Evolutionary conservation across 2,888 invertebrate genomes (phyloP), one percentile per base, ranked within the genome.

Genomic region (Dryocosmus kuriphilus): DNA sequence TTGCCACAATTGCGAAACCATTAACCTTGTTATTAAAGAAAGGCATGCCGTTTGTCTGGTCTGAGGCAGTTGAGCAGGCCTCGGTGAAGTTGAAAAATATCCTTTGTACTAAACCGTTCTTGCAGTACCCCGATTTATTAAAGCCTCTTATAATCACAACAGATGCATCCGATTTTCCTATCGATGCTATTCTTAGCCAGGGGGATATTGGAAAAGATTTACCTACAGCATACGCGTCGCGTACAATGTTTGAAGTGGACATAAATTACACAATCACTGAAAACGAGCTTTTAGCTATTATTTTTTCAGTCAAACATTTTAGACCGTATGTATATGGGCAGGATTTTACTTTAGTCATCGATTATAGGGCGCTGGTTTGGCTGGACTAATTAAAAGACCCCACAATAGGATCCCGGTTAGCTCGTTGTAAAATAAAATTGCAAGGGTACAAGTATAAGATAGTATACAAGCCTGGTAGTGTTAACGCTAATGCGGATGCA

Each of bases 371-470:
- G 16, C 24, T 77, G 14, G 19, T 57, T 14, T 77, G 77, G 77
- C 65, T 77, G 1, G 11, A 1, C 55, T 19, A 65, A 16, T 35
- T 74, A 5, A 51, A 55, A 65, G n/a, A n/a, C n/a, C 87, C 87
- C 2, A 83, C 83, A 19, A 46, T 46, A 1, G 46, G 51, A 6
- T 85, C 85, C 5, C 80, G 85, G 51, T 57, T 89, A 71, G 78
- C 84, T 7, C 73, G 86, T 32, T 90, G 87, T 88, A 60, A 85
- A 14, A 74, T 89, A 7, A 80, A 82, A 77, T 67, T 88, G 5
- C 84, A 85, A 77, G 88, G 88, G 75, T 88, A 86, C 75, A 80
- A 86, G 24, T 89, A 86, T 60, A 82, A 87, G 77, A 87, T 90
- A 0, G 24, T 81, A 8, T 89, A 89, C 60, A 88, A 88, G 79